A percentile compares a stretch with the other conserved stretches of the same genome.
phyloP scores from a whole-genome alignment of 2,113 vertebrate genomes.

The Nycticorax nycticorax region DNA sequence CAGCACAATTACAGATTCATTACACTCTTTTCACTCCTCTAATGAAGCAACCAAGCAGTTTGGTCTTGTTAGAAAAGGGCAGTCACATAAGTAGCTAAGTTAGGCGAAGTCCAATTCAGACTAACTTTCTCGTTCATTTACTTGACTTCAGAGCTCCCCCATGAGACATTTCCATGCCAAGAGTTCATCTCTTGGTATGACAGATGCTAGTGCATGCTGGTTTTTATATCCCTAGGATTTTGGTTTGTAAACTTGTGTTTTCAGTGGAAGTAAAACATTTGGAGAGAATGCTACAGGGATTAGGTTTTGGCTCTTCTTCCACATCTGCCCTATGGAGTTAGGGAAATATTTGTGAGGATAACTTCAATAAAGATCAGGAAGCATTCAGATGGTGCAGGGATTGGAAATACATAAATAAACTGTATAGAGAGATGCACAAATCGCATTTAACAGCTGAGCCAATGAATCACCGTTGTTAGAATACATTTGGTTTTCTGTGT shows the following conservation, averaged over 20 bases:
- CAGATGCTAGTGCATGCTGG: not conserved
- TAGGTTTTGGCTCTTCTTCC: not conserved
- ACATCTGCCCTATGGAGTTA: not conserved
- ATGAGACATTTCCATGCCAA: not conserved
- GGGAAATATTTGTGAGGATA: not conserved
- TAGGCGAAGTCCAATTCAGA: not conserved
- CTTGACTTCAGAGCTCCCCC: not conserved
- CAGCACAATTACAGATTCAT: not conserved
- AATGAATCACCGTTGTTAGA: constrained; percentile 56
- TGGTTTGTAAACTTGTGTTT: not conserved
- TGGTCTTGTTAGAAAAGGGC: not conserved
- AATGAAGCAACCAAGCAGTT: not conserved
- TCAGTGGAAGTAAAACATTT: constrained; percentile 20
- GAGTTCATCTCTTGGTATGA: not conserved
- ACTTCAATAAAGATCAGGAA: not conserved
- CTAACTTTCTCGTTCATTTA: not conserved
- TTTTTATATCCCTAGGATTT: not conserved
- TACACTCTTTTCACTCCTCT: not conserved
- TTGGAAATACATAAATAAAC: constrained; percentile 21
- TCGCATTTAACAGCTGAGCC: constrained; percentile 52
- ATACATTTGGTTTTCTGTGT: constrained; percentile 57
- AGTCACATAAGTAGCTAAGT: not conserved
- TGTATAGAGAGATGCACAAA: constrained; percentile 15
- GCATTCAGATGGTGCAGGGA: constrained; percentile 11
- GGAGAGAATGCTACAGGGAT: not conserved